Evolutionary conservation across 1,140 invertebrate genomes (phyloP).

Genomic region (Drosophila orena): DNA sequence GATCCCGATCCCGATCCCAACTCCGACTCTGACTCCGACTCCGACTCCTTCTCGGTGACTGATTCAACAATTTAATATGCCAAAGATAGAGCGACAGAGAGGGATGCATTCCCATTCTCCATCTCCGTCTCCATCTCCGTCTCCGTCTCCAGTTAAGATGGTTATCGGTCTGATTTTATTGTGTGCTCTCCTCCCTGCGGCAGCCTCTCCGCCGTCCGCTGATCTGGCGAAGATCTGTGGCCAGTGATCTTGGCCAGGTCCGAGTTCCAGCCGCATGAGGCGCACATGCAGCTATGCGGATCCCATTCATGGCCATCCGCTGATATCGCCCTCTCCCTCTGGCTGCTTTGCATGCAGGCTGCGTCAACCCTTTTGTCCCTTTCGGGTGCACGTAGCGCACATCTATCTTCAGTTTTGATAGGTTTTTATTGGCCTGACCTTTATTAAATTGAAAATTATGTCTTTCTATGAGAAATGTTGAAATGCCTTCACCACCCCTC

Average conservation of each 20-base stretch:
- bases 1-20: neutral
- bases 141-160: constrained; percentile 50
- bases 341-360: constrained; percentile 5
- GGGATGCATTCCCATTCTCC: constrained; percentile 8
- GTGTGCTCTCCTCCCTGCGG: constrained; percentile 39
- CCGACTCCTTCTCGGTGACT: constrained; percentile 47
- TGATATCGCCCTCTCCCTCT: neutral
- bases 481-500: constrained; percentile 19
- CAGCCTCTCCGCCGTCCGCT: constrained; percentile 22
- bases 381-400: constrained; percentile 72
- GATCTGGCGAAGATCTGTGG: constrained; percentile 9
- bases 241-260: constrained; percentile 1
- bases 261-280: constrained; percentile 10
- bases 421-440: constrained; percentile 75
- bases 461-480: constrained; percentile 82
- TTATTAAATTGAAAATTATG: constrained; percentile 83
- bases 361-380: constrained; percentile 54
- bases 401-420: constrained; percentile 79
- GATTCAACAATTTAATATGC: constrained; percentile 82
- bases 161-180: constrained; percentile 74
- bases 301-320: constrained; percentile 54
- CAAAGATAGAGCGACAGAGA: constrained; percentile 34
- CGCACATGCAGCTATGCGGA: constrained; percentile 70
- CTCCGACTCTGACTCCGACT: constrained; percentile 13
- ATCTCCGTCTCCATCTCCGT: constrained; percentile 10